Percentiles rank a stretch among this genome's conserved stretches.
These are phyloP conservation scores for Nycteola revayana DNA, from an alignment of 2,888 invertebrate species.

Conservation along the genomic window DNA sequence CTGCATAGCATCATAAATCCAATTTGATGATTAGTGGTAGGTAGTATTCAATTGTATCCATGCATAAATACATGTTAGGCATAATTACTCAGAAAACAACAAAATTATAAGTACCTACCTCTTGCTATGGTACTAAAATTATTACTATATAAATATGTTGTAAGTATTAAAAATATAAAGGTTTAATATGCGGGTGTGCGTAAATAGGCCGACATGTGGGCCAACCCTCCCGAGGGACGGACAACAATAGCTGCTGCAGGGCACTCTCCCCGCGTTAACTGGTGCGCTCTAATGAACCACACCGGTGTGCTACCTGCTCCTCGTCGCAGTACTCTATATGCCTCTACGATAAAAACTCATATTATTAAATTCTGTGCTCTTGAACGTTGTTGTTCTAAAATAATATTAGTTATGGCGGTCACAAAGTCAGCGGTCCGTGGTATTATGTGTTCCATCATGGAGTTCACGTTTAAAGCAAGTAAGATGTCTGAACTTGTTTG, in stretches of 20 bases:
- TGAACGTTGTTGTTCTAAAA: slow-evolving; percentile 8
- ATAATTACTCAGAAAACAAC: no score
- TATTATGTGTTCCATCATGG: slow-evolving; percentile 77
- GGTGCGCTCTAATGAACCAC: slow-evolving; percentile 76
- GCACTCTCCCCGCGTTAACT: slow-evolving; percentile 65
- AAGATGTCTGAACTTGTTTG: slow-evolving; percentile 51
- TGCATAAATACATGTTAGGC: no score
- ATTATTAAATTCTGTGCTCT: slow-evolving; percentile 27
- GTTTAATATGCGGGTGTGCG: slow-evolving; percentile 55
- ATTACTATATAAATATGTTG: no score
- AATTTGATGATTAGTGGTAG: no score
- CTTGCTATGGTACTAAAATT: no score
- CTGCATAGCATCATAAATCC: no score
- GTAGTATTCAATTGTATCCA: no score
- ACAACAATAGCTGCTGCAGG: slow-evolving; percentile 74
- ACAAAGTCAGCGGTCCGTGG: slow-evolving; percentile 74
- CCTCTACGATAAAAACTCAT: slow-evolving; percentile 48
- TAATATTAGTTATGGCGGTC: slow-evolving; percentile 51
- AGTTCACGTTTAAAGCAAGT: slow-evolving; percentile 80
- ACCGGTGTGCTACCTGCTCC: slow-evolving; percentile 53
- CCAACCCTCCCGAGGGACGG: slow-evolving; percentile 67
- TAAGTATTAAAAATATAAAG: no score
- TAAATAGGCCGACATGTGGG: slow-evolving; percentile 65
- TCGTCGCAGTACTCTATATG: slow-evolving; percentile 56
- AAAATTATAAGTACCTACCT: no score